A percentile compares a stretch with the other conserved stretches of the same genome.
These are phyloP conservation scores for Apotomis betuletana DNA, from an alignment of 2,888 invertebrate genomes.

Conservation along the genomic window DNA sequence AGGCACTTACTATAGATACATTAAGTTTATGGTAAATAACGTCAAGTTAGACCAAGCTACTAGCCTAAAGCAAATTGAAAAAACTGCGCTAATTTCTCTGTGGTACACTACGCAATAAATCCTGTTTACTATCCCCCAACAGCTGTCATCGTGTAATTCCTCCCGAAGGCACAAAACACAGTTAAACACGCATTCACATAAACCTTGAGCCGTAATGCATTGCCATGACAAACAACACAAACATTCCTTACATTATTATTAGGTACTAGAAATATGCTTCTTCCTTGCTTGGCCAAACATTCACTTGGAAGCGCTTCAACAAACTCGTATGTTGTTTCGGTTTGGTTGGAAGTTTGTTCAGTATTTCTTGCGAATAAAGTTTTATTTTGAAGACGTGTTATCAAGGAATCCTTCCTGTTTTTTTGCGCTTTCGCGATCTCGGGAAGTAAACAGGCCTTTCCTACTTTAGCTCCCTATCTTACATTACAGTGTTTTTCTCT, in stretches of 20 bases:
- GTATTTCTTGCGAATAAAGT: background rate
- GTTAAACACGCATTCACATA: background rate
- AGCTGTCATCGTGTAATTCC: background rate
- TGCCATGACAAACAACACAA: background rate
- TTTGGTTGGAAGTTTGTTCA: background rate
- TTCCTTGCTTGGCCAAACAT: background rate
- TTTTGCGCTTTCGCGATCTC: background rate
- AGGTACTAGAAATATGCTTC: background rate
- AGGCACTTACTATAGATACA: too few species aligned
- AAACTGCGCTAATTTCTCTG: too few species aligned
- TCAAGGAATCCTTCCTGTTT: background rate
- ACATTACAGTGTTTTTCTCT: background rate
- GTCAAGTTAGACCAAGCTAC: too few species aligned
- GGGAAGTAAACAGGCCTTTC: conserved; percentile 6
- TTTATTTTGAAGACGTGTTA: background rate
- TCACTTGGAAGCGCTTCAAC: background rate
- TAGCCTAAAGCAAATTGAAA: too few species aligned
- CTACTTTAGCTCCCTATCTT: conserved; percentile 1
- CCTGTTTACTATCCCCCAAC: background rate
- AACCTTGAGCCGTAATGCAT: background rate
- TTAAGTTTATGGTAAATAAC: too few species aligned
- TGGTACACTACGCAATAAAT: too few species aligned
- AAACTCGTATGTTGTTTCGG: background rate
- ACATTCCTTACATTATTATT: background rate
- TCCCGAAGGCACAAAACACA: background rate